phyloP scores from a whole-genome alignment of 2,113 vertebrate species.

The Hippocampus mohnikei region DNA sequence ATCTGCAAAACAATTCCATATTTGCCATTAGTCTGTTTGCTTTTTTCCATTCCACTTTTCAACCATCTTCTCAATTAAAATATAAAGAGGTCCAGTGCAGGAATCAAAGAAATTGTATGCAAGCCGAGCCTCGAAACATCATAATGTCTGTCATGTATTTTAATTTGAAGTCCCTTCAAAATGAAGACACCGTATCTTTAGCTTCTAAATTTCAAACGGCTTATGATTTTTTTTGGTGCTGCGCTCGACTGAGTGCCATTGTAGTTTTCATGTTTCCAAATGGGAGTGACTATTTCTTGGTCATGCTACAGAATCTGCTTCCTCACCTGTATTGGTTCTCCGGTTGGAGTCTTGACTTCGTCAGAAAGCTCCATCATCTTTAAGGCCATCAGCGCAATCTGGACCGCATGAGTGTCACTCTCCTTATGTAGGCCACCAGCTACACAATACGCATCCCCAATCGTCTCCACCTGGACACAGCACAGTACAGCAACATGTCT shows the following conservation, averaged over 20 bases:
- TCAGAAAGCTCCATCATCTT: constrained; percentile 98
- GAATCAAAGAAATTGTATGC: too few relatives aligned
- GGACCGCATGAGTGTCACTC: constrained; percentile 87
- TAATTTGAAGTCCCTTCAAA: too few relatives aligned
- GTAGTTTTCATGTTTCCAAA: neutral
- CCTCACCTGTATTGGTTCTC: constrained; percentile 90
- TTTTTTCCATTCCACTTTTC: neutral
- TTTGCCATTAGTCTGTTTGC: neutral
- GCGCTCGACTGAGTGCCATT: neutral
- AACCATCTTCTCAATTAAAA: neutral
- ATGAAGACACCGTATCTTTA: too few relatives aligned
- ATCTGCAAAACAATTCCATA: constrained; percentile 71
- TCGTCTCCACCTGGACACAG: constrained; percentile 89
- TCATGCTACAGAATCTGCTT: neutral
- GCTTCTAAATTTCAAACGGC: too few relatives aligned
- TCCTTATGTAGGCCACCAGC: constrained; percentile 94
- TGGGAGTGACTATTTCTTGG: neutral
- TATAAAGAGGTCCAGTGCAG: too few relatives aligned
- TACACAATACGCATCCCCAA: constrained; percentile 96
- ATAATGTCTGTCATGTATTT: too few relatives aligned
- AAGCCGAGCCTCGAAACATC: too few relatives aligned
- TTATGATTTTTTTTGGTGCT: neutral
- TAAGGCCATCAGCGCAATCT: constrained; percentile 92
- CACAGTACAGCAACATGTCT: constrained; percentile 3
- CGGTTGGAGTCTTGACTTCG: constrained; percentile 90